These are phyloP conservation scores for Periplaneta americana DNA, from an alignment of 1,140 invertebrate species.

Conservation along the genomic window DNA sequence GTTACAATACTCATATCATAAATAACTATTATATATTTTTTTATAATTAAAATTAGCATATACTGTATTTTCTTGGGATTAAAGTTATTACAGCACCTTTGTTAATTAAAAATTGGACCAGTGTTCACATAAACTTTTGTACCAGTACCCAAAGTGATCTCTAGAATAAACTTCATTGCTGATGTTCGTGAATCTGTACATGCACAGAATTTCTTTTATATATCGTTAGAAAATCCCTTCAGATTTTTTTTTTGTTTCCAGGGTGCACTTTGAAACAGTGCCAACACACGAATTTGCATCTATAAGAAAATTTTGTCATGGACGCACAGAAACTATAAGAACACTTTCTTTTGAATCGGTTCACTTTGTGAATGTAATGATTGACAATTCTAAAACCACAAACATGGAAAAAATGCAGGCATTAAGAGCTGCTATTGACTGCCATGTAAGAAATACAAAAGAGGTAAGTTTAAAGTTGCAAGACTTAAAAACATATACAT, in stretches of 20 bases:
- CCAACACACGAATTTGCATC: constrained; percentile 87
- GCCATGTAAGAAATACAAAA: too few relatives aligned
- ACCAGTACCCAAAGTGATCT: too few relatives aligned
- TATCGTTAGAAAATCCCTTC: not conserved
- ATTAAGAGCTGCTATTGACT: constrained; percentile 63
- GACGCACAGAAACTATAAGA: constrained; percentile 87
- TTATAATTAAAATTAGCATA: too few relatives aligned
- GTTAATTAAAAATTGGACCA: too few relatives aligned
- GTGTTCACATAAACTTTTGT: too few relatives aligned
- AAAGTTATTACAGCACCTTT: too few relatives aligned
- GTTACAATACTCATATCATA: too few relatives aligned
- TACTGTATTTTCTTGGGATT: too few relatives aligned
- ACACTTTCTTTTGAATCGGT: constrained; percentile 77
- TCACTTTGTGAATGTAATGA: constrained; percentile 67
- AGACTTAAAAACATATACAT: too few relatives aligned
- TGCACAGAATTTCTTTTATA: constrained; percentile 25
- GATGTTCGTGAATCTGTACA: not conserved
- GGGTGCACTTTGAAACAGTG: constrained; percentile 65
- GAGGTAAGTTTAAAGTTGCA: too few relatives aligned
- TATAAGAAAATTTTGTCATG: constrained; percentile 69
- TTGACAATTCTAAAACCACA: constrained; percentile 37
- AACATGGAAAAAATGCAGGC: constrained; percentile 49
- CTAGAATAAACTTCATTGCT: too few relatives aligned
- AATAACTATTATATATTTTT: too few relatives aligned
- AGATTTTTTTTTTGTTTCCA: constrained; percentile 33